These are phyloP conservation scores for Grammomys dolichurus DNA, from an alignment of 2,113 vertebrate species.

Conservation along the genomic window DNA sequence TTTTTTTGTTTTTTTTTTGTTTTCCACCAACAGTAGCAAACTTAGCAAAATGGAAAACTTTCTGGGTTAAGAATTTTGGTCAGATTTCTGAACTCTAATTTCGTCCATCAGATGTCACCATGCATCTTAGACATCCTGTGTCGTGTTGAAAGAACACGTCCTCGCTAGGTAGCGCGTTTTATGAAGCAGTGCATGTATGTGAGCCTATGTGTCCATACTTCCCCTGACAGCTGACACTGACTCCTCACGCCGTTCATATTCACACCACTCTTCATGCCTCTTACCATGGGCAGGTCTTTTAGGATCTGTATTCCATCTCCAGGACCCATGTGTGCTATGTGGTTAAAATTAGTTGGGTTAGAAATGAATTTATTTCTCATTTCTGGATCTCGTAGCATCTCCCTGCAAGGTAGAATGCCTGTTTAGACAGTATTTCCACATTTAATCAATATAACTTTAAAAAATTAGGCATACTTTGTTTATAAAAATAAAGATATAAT, in stretches of 20 bases:
- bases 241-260: constrained; percentile 36
- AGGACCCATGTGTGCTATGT: constrained; percentile 99
- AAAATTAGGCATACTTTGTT: constrained; percentile 44
- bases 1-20: no score
- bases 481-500: constrained; percentile 68
- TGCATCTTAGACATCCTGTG: neutral
- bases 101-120: neutral
- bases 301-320: constrained; percentile 99
- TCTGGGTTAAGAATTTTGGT: neutral
- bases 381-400: constrained; percentile 99
- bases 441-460: constrained; percentile 31
- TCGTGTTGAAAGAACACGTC: neutral
- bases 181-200: neutral
- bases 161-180: neutral
- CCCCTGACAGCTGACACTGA: neutral
- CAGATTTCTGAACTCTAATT: neutral
- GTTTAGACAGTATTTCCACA: constrained; percentile 63
- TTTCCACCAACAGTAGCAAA: neutral
- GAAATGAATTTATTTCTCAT: constrained; percentile 99
- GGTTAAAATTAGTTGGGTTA: constrained; percentile 99
- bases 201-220: no score
- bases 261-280: constrained; percentile 68
- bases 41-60: neutral
- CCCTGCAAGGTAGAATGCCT: constrained; percentile 90
- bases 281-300: constrained; percentile 98